Evolutionary conservation across 53 echinoderm and acorn worm species (phyloP), one percentile per base, ranked within the genome.

Genomic region (Temnopleurus reevesii): DNA sequence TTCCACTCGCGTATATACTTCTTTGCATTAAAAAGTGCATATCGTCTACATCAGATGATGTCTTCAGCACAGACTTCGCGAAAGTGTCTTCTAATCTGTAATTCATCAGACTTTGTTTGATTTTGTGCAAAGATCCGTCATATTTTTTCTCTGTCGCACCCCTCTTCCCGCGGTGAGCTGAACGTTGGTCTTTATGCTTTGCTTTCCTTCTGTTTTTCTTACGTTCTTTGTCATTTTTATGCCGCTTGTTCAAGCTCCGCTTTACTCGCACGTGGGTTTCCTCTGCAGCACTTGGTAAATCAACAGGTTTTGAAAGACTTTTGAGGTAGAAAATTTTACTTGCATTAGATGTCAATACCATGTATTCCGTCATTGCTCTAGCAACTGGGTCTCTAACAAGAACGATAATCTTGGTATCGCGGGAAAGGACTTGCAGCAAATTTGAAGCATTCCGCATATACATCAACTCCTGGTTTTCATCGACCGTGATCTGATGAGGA

Each of bases 331-430:
- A 56, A 5, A 30, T 17, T n/a, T 46, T 31, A 38, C 54, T 35
- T 13, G 5, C n/a, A 59, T 60, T 41, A 26, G 85, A 59, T 23
- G 28, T 59, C 12, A 85, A 60, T 12, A 45, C 60, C 59, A 85
- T 13, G 36, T 85, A 85, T 45, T 85, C 85, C 2, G 85, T 43
- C 85, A 85, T 45, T 44, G 85, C 85, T 45, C 85, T 59, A 1
- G 85, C 85, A 13, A 85, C 85, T 1, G 85, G 85, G 57, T 85
- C 85, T 45, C 85, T 43, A 15, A 85, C 3, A 4, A 85, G 60
- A 59, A 60, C 13, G 60, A 85, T 85, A 27, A 85, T 12, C 15
- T 85, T 85, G 13, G 45, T 17, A 12, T 85, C 60, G 15, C 38
- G n/a, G 26, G 41, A 38, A 36, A 55, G 27, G 17, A 27, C 36